Evolutionary conservation across 2,888 invertebrate species (phyloP).

Genomic region (Chaetogeoica ovagalla): DNA sequence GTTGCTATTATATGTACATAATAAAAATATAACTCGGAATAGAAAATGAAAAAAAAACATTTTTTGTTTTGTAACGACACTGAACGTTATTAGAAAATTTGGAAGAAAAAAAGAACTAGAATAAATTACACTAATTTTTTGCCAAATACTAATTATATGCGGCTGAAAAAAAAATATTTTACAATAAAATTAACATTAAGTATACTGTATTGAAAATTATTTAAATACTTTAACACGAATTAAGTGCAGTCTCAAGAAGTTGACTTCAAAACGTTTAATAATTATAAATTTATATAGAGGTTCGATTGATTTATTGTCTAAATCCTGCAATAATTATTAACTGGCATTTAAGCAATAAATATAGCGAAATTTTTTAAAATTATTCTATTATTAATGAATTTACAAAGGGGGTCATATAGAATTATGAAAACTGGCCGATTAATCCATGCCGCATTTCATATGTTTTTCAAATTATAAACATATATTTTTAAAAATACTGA

Average conservation of each 20-base stretch:
- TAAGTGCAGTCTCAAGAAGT: slow-evolving; percentile 53
- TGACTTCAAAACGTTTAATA: slow-evolving; percentile 46
- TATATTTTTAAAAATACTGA: too few species aligned
- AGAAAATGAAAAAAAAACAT: slow-evolving; percentile 16
- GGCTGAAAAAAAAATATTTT: neutral
- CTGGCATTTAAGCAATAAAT: slow-evolving; percentile 38
- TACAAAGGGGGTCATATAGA: neutral
- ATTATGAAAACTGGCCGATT: neutral
- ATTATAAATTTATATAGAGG: slow-evolving; percentile 9
- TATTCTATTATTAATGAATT: neutral
- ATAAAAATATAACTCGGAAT: slow-evolving; percentile 7
- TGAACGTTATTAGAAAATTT: slow-evolving; percentile 22
- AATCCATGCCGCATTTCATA: neutral
- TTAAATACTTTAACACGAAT: slow-evolving; percentile 17
- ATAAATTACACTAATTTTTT: slow-evolving; percentile 2
- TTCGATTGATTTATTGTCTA: neutral
- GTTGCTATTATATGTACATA: slow-evolving; percentile 18
- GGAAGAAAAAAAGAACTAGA: slow-evolving; percentile 24
- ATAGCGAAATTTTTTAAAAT: neutral
- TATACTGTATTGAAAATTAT: neutral
- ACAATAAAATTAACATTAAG: neutral
- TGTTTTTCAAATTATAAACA: neutral
- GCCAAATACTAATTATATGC: neutral
- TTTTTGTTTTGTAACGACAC: slow-evolving; percentile 26
- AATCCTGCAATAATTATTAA: neutral